Evolutionary conservation across 2,888 invertebrate species (phyloP), one percentile per base, ranked within the genome.

Genomic region (Chironomus riparius): DNA sequence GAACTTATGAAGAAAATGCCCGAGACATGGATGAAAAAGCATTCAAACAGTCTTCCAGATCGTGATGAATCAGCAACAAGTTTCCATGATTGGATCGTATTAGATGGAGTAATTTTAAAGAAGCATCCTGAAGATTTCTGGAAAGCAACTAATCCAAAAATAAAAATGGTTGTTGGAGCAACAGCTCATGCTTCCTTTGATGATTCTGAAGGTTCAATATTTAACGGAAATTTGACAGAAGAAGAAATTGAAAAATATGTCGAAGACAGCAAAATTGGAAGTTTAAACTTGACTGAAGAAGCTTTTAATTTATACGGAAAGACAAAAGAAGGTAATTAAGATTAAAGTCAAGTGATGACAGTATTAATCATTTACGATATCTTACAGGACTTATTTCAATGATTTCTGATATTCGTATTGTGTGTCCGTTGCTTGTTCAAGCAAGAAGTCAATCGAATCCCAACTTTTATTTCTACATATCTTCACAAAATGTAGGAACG

Each of bases 361-460:
- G 5, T 48, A 12, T 13, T 62, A 62, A 21, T 7, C 2, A 15
- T 6, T 21, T 10, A 15, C 2, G 4, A 22, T 13, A 50, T 83
- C 86, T 77, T 85, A n/a, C 7, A 65, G 92, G 91, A 38, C 83
- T 93, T 68, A 88, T 89, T 15, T 85, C 90, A 71, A 87, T 94
- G 87, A 90, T 93, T 28, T 91, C 93, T 0, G 91, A 93, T 78
- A 88, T 94, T 24, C 88, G 93, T 75, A 92, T 91, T 2, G 86
- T 92, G 69, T 95, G 94, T 80, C 94, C 95, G 1, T 83, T 94
- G 76, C 85, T 91, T 68, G 87, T 88, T 12, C 86, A 92, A 72
- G 89, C 91, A 12, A 86, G 88, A 5, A 82, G 88, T 79, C 89
- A 90, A 79, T 56, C 56, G 2, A 22, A 68, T 5, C 85, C 87